phyloP scores from a whole-genome alignment of 2,113 vertebrate genomes.

The Galbula dea region DNA sequence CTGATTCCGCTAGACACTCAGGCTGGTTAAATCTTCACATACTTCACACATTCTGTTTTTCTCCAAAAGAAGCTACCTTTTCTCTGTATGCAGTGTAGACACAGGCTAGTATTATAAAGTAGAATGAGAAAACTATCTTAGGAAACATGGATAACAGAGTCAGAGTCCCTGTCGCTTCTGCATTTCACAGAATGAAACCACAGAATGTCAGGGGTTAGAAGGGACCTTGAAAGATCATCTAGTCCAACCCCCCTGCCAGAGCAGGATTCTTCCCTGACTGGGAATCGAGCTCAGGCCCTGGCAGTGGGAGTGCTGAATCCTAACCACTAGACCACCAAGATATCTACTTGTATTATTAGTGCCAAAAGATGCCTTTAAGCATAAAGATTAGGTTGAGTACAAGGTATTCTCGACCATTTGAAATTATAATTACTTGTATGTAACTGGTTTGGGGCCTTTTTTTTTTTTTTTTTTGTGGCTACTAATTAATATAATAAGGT shows the following conservation, averaged over 20 bases:
- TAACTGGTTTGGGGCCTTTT: not conserved
- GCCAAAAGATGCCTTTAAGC: not conserved
- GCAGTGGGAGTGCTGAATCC: too few species aligned
- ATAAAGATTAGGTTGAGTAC: not conserved
- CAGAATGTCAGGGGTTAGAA: too few species aligned
- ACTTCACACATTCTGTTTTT: not conserved
- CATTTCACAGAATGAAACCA: too few species aligned
- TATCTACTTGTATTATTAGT: not conserved
- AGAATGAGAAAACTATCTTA: not conserved
- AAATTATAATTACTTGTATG: not conserved
- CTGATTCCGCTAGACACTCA: not conserved
- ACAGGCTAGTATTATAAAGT: not conserved
- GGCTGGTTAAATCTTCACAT: not conserved
- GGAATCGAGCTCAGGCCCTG: not conserved
- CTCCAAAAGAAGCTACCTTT: not conserved
- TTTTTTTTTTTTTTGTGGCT: not conserved
- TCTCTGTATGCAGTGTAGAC: not conserved
- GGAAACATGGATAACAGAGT: not conserved
- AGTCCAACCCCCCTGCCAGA: too few species aligned
- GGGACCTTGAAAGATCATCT: too few species aligned
- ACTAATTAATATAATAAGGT: not conserved
- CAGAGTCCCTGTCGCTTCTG: not conserved
- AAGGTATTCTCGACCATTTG: not conserved
- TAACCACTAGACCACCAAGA: too few species aligned
- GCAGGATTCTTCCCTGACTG: too few species aligned